Evolutionary conservation across 2,113 vertebrate species (phyloP).

Genomic region (Nematolebias whitei): DNA sequence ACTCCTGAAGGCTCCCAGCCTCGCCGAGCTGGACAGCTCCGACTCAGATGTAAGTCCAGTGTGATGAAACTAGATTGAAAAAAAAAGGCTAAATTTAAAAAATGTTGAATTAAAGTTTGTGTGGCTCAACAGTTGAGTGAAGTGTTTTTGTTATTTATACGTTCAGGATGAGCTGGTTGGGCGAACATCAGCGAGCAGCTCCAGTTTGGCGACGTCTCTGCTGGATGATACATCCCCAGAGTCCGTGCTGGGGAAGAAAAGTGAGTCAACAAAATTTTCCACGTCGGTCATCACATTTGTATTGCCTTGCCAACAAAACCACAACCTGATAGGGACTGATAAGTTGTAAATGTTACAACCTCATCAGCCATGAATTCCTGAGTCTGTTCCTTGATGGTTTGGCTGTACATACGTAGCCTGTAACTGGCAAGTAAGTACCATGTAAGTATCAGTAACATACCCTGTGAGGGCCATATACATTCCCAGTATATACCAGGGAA

Average conservation of each 20-base stretch:
- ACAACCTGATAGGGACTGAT: slow-evolving; percentile 7
- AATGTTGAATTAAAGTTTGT: background rate
- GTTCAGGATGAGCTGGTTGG: slow-evolving; percentile 86
- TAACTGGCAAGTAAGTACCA: too few species aligned
- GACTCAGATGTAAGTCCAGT: slow-evolving; percentile 90
- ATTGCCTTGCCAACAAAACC: slow-evolving; percentile 1
- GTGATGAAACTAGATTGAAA: background rate
- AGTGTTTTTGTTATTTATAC: slow-evolving; percentile 14
- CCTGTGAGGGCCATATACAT: too few species aligned
- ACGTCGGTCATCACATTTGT: background rate
- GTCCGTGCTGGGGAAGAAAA: slow-evolving; percentile 84
- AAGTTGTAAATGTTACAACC: slow-evolving; percentile 18
- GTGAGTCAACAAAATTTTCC: slow-evolving; percentile 79
- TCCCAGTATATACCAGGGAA: too few species aligned
- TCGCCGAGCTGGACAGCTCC: slow-evolving; percentile 92
- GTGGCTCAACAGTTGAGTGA: background rate
- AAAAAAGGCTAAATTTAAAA: too few species aligned
- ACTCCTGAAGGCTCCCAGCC: slow-evolving; percentile 91
- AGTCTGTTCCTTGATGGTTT: too few species aligned
- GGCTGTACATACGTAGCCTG: too few species aligned
- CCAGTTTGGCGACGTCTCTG: slow-evolving; percentile 87
- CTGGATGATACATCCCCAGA: slow-evolving; percentile 88
- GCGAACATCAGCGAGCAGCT: slow-evolving; percentile 86
- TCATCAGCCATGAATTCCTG: background rate
- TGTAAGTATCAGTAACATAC: too few species aligned